Evolutionary conservation across 2,113 vertebrate genomes (phyloP).

Genomic region (Malurus cyaneus): DNA sequence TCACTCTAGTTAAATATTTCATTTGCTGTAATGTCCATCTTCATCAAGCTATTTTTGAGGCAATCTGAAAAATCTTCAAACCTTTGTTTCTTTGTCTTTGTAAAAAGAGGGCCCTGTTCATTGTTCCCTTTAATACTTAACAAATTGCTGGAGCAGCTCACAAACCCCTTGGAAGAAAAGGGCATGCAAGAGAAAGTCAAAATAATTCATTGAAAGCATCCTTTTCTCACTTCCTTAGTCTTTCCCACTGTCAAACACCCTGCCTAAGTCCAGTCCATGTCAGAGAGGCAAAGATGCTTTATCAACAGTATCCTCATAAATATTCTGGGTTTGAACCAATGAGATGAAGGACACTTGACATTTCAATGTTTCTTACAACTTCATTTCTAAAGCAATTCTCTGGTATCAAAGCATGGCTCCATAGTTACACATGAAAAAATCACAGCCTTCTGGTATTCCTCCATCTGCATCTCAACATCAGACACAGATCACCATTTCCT

Average conservation of each 20-base stretch:
- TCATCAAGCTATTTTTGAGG: slow-evolving; percentile 50
- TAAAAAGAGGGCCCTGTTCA: slow-evolving; percentile 5
- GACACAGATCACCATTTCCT: background rate
- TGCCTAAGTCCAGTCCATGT: background rate
- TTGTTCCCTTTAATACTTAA: slow-evolving; percentile 34
- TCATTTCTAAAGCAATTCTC: slow-evolving; percentile 8
- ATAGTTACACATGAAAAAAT: background rate
- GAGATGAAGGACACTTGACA: slow-evolving; percentile 9
- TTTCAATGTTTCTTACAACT: slow-evolving; percentile 28
- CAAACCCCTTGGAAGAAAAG: slow-evolving; percentile 19
- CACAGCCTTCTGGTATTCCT: background rate
- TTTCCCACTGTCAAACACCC: background rate
- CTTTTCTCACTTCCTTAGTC: background rate
- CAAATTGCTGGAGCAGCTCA: slow-evolving; percentile 35
- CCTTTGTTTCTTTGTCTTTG: slow-evolving; percentile 42
- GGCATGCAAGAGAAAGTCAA: background rate
- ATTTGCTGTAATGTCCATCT: slow-evolving; percentile 48
- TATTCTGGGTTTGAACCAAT: background rate
- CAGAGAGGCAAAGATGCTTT: background rate
- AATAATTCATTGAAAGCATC: slow-evolving; percentile 17
- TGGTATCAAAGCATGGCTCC: background rate
- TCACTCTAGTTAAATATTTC: slow-evolving; percentile 59
- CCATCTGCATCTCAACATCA: background rate
- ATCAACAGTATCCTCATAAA: slow-evolving; percentile 29
- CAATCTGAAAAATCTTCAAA: slow-evolving; percentile 40